These are phyloP conservation scores for Protula sp. DNA, from an alignment of 2,888 invertebrate genomes.

Conservation along the genomic window DNA sequence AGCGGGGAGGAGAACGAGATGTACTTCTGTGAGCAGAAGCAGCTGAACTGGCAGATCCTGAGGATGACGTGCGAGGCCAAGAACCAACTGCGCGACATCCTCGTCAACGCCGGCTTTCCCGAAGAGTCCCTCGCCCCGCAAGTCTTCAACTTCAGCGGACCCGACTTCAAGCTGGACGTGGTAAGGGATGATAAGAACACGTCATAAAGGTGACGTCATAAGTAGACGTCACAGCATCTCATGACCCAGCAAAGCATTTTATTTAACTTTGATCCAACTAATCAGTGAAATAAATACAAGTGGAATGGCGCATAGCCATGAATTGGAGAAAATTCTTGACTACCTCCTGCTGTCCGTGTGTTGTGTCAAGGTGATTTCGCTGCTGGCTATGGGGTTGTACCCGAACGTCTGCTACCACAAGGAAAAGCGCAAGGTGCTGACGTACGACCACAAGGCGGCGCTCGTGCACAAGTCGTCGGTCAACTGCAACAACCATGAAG, in stretches of 20 bases:
- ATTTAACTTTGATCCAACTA: too few relatives aligned
- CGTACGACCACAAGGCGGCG: constrained; percentile 90
- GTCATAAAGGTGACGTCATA: too few relatives aligned
- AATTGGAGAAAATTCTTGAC: too few relatives aligned
- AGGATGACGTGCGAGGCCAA: constrained; percentile 84
- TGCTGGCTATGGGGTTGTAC: constrained; percentile 86
- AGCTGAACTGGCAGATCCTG: constrained; percentile 81
- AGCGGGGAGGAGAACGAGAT: constrained; percentile 65
- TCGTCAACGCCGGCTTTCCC: constrained; percentile 77
- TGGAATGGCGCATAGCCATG: too few relatives aligned
- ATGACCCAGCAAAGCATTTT: too few relatives aligned
- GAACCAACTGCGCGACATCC: constrained; percentile 65
- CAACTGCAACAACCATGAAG: constrained; percentile 65
- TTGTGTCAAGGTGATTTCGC: constrained; percentile 61
- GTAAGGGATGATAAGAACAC: constrained; percentile 53
- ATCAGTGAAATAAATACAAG: too few relatives aligned
- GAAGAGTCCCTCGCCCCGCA: constrained; percentile 76
- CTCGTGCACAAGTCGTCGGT: constrained; percentile 95
- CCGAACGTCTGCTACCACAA: constrained; percentile 95
- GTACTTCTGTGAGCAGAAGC: constrained; percentile 85
- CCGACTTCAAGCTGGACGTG: constrained; percentile 70
- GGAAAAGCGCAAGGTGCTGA: constrained; percentile 90
- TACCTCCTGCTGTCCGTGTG: too few relatives aligned
- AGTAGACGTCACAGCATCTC: too few relatives aligned
- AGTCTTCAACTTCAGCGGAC: constrained; percentile 68